phyloP scores from a whole-genome alignment of 2,113 vertebrate genomes.

The Dermatemys mawii region DNA sequence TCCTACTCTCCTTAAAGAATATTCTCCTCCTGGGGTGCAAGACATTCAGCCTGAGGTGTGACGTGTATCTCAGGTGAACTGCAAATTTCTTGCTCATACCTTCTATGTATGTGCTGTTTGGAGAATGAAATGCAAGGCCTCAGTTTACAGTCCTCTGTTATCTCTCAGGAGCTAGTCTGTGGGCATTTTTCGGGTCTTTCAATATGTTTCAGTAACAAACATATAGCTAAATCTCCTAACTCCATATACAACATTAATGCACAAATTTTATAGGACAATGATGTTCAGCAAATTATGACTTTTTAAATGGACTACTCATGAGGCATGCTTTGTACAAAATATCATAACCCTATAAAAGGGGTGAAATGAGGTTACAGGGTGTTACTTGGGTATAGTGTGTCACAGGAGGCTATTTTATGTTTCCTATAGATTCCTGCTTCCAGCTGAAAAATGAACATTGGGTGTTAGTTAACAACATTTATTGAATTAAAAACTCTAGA shows the following conservation, averaged over 20 bases:
- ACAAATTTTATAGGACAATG: not conserved
- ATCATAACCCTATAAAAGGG: not conserved
- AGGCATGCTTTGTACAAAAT: too few relatives aligned
- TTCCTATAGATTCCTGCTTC: not conserved
- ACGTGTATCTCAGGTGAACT: too few relatives aligned
- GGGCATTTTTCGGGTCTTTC: too few relatives aligned
- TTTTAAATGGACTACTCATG: not conserved
- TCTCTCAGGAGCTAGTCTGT: too few relatives aligned
- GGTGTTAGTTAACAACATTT: not conserved
- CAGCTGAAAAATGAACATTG: not conserved
- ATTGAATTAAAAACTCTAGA: not conserved
- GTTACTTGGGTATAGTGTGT: not conserved
- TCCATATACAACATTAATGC: too few relatives aligned
- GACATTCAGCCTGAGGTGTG: not conserved
- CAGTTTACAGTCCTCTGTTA: too few relatives aligned
- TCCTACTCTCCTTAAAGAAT: too few relatives aligned
- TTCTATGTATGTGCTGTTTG: too few relatives aligned
- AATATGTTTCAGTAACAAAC: too few relatives aligned
- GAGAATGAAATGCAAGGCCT: too few relatives aligned
- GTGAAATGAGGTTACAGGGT: not conserved
- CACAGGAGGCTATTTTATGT: not conserved
- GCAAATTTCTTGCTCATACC: too few relatives aligned
- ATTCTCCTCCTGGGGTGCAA: not conserved
- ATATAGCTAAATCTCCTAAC: too few relatives aligned
- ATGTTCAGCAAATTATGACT: not conserved